phyloP scores from a whole-genome alignment of 2,797 vertebrate genomes.

The Adrianichthys oophorus region DNA sequence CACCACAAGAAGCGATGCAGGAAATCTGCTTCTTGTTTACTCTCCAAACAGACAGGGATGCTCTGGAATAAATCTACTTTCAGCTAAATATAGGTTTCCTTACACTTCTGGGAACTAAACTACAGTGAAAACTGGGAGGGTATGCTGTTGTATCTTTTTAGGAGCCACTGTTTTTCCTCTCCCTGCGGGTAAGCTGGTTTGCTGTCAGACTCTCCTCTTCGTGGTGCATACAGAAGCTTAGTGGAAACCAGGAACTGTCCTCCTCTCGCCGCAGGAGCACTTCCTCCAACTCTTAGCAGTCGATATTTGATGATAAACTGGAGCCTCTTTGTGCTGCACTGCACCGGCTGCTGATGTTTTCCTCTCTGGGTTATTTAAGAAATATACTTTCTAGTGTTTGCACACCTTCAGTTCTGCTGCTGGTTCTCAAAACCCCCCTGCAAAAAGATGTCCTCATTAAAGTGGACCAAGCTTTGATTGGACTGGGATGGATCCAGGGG shows the following conservation, averaged over 20 bases:
- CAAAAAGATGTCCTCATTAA: not conserved
- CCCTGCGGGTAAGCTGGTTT: conserved; percentile 52
- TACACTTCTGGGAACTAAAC: conserved; percentile 47
- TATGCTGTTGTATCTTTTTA: conserved; percentile 67
- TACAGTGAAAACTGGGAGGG: conserved; percentile 57
- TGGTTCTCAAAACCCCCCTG: too few relatives aligned
- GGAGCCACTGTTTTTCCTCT: conserved; percentile 56
- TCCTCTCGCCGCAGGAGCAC: conserved; percentile 60
- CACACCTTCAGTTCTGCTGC: not conserved
- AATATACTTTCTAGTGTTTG: conserved; percentile 42
- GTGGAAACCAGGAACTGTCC: conserved; percentile 58
- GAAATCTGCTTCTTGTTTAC: conserved; percentile 48
- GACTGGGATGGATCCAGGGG: conserved; percentile 31
- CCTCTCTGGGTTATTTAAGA: conserved; percentile 51
- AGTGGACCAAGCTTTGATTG: conserved; percentile 44
- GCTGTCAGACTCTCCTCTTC: conserved; percentile 59
- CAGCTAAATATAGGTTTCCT: conserved; percentile 59
- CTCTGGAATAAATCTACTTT: conserved; percentile 52
- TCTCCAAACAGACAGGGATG: conserved; percentile 35
- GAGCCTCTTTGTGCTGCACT: conserved; percentile 19
- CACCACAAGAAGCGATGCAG: conserved; percentile 16
- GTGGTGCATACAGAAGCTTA: conserved; percentile 40
- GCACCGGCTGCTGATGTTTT: conserved; percentile 27
- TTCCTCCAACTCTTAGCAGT: conserved; percentile 58
- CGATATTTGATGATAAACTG: conserved; percentile 58